Evolutionary conservation across 2,888 invertebrate species (phyloP), one percentile per base, ranked within the genome.

Genomic region (Brachylomia viminalis): DNA sequence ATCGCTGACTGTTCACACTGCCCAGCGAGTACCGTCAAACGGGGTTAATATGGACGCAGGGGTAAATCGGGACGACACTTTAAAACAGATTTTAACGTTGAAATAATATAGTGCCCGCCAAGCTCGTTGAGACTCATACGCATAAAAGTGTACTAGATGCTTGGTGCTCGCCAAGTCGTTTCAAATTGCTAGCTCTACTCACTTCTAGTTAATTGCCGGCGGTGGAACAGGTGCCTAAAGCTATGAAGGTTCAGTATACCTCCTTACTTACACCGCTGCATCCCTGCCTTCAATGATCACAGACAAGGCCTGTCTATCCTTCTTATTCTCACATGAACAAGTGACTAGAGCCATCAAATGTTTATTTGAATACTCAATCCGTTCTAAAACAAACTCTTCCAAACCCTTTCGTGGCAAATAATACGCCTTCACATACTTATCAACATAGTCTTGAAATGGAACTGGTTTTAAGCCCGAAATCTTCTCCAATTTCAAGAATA

Each of bases 341-440:
- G 97, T 97, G 2, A 99, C 98, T 59, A 99, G 96, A 30, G 98
- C 98, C 68, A 97, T 95, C 75, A 99, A 93, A 95, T 99, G 99
- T 89, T 98, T 99, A 62, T 97, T 97, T 0, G 99, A 98, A 95
- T 99, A 99, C 93, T 99, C 98, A 79, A 97, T 97, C 92, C 99
- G 98, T 59, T 98, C 98, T 85, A 97, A 97, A 13, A 99, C 97
- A 98, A 99, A 99, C 68, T 98, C 97, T 92, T 99, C 99, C 58
- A 99, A 96, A 72, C 98, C 98, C 79, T 97, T 97, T 89, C 99
- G 98, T 0, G 99, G 98, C 86, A 99, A 97, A 95, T 99, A 99
- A 93, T 98, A 99, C 0, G 99, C 99, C 93, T 99, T 99, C 0
- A 99, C 98, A 92, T 99, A 99, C 73, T 97, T 97, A 94, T 99